Conservation (phyloP, 2,797 vertebrate species). For the Scarus forsteni region DNA sequence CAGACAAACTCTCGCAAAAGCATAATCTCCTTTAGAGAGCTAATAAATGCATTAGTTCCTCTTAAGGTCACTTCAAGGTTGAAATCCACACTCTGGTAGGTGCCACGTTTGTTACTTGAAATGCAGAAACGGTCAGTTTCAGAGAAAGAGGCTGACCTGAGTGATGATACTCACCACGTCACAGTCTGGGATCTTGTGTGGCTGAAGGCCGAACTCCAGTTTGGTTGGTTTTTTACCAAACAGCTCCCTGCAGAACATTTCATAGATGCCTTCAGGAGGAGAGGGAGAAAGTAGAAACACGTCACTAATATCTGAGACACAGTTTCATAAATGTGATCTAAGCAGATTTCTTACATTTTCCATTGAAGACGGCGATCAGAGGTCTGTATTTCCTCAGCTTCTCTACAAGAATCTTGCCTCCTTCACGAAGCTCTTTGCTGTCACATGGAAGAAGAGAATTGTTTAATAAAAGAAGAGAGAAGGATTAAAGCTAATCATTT, state of each 20-base stretch:
- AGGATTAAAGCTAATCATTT: too few species aligned
- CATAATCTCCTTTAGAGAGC: too few species aligned
- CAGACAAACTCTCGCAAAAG: too few species aligned
- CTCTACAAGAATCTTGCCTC: conserved; percentile 96
- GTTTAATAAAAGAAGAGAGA: too few species aligned
- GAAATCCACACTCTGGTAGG: too few species aligned
- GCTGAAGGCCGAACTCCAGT: conserved; percentile 96
- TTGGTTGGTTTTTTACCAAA: conserved; percentile 97
- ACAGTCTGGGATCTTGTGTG: conserved; percentile 95
- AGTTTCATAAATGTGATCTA: not conserved
- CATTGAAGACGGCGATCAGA: conserved; percentile 98
- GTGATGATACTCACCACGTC: conserved; percentile 89
- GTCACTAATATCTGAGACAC: not conserved
- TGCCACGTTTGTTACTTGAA: too few species aligned
- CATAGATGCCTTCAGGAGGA: conserved; percentile 91
- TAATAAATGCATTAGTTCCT: too few species aligned
- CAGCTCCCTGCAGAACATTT: conserved; percentile 98
- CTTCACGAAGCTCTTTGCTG: conserved; percentile 98
- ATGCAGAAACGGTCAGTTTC: too few species aligned
- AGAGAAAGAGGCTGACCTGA: not conserved
- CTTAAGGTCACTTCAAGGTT: too few species aligned
- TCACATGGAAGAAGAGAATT: conserved; percentile 16
- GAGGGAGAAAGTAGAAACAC: not conserved
- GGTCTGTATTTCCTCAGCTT: conserved; percentile 95
- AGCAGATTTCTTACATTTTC: conserved; percentile 83